phyloP scores from a whole-genome alignment of 2,888 invertebrate species.

The Cryptocheilus praepositus region DNA sequence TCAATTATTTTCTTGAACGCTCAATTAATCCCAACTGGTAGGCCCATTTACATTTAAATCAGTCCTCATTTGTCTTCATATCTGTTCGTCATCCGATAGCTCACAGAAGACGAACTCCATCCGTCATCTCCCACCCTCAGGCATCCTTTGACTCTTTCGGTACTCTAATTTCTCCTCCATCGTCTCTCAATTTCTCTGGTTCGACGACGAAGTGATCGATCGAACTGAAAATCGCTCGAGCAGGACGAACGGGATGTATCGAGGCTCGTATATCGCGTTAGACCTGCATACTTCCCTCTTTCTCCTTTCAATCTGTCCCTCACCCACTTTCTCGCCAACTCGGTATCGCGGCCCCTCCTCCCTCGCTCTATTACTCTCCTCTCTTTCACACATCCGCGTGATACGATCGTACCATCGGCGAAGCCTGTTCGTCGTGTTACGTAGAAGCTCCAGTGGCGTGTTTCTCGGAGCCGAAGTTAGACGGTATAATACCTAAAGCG shows the following conservation, averaged over 20 bases:
- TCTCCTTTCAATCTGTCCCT: neutral
- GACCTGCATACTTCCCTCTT: slow-evolving; percentile 9
- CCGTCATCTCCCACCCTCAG: slow-evolving; percentile 10
- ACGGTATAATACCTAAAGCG: slow-evolving; percentile 25
- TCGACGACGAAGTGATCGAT: slow-evolving; percentile 20
- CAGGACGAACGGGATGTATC: neutral
- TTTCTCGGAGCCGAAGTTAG: slow-evolving; percentile 4
- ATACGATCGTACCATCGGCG: neutral
- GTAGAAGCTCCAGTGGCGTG: slow-evolving; percentile 3
- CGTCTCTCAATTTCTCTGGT: slow-evolving; percentile 3
- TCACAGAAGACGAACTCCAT: neutral
- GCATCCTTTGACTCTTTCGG: neutral
- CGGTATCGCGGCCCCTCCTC: slow-evolving; percentile 1
- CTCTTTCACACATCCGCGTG: neutral
- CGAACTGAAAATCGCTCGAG: slow-evolving; percentile 19
- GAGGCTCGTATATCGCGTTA: neutral
- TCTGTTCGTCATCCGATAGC: slow-evolving; percentile 21
- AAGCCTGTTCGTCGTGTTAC: neutral
- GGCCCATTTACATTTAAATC: slow-evolving; percentile 26
- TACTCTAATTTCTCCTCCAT: neutral
- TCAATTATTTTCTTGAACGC: slow-evolving; percentile 41
- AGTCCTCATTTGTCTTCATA: slow-evolving; percentile 24
- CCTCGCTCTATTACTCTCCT: slow-evolving; percentile 3
- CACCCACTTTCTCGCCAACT: neutral
- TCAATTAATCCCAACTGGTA: slow-evolving; percentile 40